These are phyloP conservation scores for Lasioglossum villosulum DNA, from an alignment of 2,888 invertebrate species.

Conservation along the genomic window DNA sequence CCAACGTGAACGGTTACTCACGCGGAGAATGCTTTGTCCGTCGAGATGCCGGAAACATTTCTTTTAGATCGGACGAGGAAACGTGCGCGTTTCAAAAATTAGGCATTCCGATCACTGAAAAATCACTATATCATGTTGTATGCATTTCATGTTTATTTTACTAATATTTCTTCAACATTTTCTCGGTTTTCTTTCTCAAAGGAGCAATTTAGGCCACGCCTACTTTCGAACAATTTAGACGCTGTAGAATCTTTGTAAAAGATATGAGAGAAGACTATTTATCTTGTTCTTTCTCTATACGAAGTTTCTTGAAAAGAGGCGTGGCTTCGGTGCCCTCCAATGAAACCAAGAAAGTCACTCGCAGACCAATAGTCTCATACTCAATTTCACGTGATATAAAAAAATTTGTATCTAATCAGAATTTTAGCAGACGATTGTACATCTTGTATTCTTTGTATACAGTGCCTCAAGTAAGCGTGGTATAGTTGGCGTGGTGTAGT, in stretches of 20 bases:
- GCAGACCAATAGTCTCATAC: not conserved
- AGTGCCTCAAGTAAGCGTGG: not conserved
- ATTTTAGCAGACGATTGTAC: not conserved
- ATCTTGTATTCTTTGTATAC: not conserved
- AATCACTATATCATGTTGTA: not conserved
- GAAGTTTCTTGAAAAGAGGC: not conserved
- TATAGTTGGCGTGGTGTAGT: too few species aligned
- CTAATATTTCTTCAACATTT: not conserved
- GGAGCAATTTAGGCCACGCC: not conserved
- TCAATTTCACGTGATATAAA: not conserved
- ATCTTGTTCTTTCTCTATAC: not conserved
- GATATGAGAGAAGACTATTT: not conserved
- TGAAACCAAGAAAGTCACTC: not conserved
- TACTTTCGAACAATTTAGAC: not conserved
- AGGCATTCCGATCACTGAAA: not conserved
- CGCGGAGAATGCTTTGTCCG: slow-evolving; percentile 4
- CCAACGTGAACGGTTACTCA: not conserved
- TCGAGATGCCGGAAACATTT: slow-evolving; percentile 15
- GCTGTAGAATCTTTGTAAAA: not conserved
- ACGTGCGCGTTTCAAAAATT: slow-evolving; percentile 29
- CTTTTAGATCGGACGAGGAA: slow-evolving; percentile 23
- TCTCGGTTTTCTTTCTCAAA: not conserved
- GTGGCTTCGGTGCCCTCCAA: not conserved
- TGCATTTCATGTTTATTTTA: not conserved
- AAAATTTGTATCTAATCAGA: not conserved